Evolutionary conservation across 2,888 invertebrate genomes (phyloP).

Genomic region (Abrostola tripartita): DNA sequence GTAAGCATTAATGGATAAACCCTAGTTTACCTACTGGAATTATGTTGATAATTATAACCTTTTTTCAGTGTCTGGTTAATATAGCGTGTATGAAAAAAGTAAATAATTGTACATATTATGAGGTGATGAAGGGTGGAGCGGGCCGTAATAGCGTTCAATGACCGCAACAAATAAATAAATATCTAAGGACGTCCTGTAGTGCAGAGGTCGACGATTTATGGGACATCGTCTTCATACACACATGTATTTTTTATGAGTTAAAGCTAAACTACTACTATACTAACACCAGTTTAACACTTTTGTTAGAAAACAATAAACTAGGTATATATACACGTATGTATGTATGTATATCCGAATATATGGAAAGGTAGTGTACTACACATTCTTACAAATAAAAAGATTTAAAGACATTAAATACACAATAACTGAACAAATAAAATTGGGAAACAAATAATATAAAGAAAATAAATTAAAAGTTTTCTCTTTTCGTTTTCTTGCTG

Average conservation of each 20-base stretch:
- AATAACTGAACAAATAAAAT: too few species aligned
- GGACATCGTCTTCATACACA: not conserved
- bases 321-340: too few species aligned
- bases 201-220: conserved; percentile 3
- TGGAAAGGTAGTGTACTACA: too few species aligned
- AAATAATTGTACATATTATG: conserved; percentile 1
- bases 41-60: conserved; percentile 5
- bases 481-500: not conserved
- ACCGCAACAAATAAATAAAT: not conserved
- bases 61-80: conserved; percentile 5
- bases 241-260: not conserved
- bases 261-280: not conserved
- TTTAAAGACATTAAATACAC: too few species aligned
- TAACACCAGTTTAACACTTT: too few species aligned
- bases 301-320: too few species aligned
- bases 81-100: conserved; percentile 15
- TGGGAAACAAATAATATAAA: not conserved
- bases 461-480: conserved; percentile 6
- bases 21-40: not conserved
- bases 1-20: too few species aligned
- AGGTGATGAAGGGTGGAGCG: not conserved
- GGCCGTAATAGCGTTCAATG: conserved; percentile 10
- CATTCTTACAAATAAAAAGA: too few species aligned
- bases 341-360: too few species aligned
- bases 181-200: conserved; percentile 1